Evolutionary conservation across 2,888 invertebrate genomes (phyloP), one percentile per base, ranked within the genome.

Genomic region (Julus scanicus): DNA sequence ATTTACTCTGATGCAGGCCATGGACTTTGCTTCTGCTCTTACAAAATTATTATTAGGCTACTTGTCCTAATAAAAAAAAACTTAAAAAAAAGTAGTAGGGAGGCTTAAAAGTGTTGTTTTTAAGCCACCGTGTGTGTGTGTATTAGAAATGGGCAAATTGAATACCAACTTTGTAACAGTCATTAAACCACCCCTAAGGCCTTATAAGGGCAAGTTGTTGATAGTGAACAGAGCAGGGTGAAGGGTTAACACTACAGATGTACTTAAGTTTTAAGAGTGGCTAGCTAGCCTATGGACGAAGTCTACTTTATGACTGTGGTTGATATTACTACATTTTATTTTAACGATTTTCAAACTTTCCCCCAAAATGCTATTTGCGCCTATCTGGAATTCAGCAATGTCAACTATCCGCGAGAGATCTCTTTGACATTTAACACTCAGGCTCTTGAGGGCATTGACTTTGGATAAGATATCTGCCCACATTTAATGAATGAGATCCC

Each of bases 11-110:
- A 20, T 71, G 71, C 71, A 71, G 20, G 71, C 71, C 71, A 20
- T 71, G 71, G 71, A 71, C 71, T 71, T 71, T 71, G 71, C 71
- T 6, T 71, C 20, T 71, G 9, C 71, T 71, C 71, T 71, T 71
- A 71, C 71, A 71, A 20, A 71, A 71, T 71, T 71, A 71, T 71
- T 71, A 71, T 71, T 71, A 71, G 71, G 71, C 71, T 71, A 29
- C 71, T 71, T 71, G 71, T 71, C 71, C 71, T 71, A 71, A 71
- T 71, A 71, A 71, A 71, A 71, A 71, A 71, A n/a, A 44, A 0
- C 2, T 8, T 71, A 29, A 71, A 71, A 57, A 57, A 20, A 20
- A 63, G 17, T 9, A 6, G 9, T 9, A 29, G 71, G 71, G 20
- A 20, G 71, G 29, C 29, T 20, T 5, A 71, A 71, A 71, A 63